Base-by-base conservation (phyloP, 2,113 vertebrate genomes). In the Hippolais icterina region DNA sequence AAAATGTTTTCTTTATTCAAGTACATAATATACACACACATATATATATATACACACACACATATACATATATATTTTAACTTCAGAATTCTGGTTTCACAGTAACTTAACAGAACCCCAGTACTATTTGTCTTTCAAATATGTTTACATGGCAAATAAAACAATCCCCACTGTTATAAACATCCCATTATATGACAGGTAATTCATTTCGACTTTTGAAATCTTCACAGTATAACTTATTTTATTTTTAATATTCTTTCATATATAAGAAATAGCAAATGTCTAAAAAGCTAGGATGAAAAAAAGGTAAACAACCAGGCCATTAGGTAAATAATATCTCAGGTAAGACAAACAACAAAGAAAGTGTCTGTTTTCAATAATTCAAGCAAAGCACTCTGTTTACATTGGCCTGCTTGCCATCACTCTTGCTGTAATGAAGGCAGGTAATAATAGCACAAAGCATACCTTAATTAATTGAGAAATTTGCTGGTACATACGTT, bases 401-500 rank as follows among this genome's bases (percentile, higher is more conserved):
- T 76, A 66, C 41, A 57, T 76, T 42, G 83, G 57, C 46, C 33
- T 61, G 78, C 52, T 85, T 79, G 46, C 47, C 49, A 57, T 54
- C 49, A 28, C 27, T 68, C 46, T 57, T 76, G 50, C 27, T 90
- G 60, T 31, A 91, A 91, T 68, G 59, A 95, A 91, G 85, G 54
- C 54, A 91, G 78, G 76, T 66, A 37, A 79, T n/a, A 90, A 85
- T 3, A 91, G 41, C 42, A 79, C 10, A n/a, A 22, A 89, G 39
- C 50, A 89, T 68, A 87, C 63, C 74, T 91, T 57, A 56, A 25
- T 39, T 64, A 85, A 93, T 8, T 63, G 35, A 87, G 76, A 93
- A 94, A 91, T 87, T 89, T 85, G 54, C n/a, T 84, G 42, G 44
- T 59, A 76, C 25, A 14, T 61, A 57, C 27, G 59, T 63, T 70